A percentile compares a stretch with the other conserved stretches of the same genome.
phyloP scores from a whole-genome alignment of 2,113 vertebrate genomes.

The Reinhardtius hippoglossoides region DNA sequence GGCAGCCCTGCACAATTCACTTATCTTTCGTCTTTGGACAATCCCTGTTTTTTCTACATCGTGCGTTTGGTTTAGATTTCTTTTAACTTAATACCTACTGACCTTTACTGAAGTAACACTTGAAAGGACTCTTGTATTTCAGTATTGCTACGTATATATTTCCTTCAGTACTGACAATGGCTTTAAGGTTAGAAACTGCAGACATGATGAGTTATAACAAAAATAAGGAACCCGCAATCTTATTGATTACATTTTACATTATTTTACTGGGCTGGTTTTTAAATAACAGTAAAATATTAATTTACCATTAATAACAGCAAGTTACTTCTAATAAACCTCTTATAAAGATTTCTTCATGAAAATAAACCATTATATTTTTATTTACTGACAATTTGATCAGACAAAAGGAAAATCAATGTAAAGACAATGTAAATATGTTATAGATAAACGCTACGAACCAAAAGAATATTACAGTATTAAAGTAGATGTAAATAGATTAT shows the following conservation, averaged over 20 bases:
- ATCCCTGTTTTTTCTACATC: no score
- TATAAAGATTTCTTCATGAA: background rate
- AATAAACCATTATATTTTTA: background rate
- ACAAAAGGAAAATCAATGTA: conserved; percentile 8
- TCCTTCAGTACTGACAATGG: background rate
- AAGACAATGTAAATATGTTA: background rate
- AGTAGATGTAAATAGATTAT: no score
- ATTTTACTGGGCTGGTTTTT: background rate
- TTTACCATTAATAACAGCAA: background rate
- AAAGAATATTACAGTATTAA: conserved; percentile 48
- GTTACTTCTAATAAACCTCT: background rate
- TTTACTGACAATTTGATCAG: background rate
- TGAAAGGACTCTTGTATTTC: no score
- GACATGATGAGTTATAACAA: background rate
- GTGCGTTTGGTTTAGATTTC: no score
- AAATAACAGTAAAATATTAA: background rate
- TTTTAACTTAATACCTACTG: no score
- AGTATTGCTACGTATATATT: no score
- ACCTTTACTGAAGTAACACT: no score
- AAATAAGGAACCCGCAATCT: background rate
- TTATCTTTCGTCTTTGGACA: no score
- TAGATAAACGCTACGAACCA: conserved; percentile 30
- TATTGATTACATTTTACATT: background rate
- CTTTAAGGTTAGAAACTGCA: background rate
- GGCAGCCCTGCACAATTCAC: no score